Percentiles rank a stretch among this genome's conserved stretches.
These are phyloP conservation scores for Auanema sp. DNA, from an alignment of 2,888 invertebrate genomes.

Conservation along the genomic window DNA sequence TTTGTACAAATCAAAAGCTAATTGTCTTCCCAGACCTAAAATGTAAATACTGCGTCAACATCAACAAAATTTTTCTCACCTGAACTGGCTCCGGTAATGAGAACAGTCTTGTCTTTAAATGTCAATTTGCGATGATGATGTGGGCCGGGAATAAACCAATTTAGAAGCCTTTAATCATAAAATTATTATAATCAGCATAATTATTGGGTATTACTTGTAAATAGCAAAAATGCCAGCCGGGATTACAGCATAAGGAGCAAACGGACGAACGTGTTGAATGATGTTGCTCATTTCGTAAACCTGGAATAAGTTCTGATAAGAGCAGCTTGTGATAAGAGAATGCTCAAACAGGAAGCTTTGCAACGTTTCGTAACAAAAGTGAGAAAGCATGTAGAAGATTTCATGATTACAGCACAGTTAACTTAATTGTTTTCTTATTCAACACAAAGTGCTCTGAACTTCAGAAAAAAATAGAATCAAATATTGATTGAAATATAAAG, in stretches of 20 bases:
- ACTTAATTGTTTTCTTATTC: no score
- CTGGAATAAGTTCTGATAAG: no score
- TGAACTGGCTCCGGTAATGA: constrained; percentile 58
- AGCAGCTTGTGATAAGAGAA: no score
- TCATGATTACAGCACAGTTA: no score
- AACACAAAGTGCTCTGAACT: no score
- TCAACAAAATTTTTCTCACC: no score
- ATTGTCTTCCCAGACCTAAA: constrained; percentile 43
- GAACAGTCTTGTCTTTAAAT: constrained; percentile 51
- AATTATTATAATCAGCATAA: neutral
- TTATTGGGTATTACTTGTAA: neutral
- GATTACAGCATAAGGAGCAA: neutral
- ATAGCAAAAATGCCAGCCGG: neutral
- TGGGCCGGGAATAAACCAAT: constrained; percentile 49
- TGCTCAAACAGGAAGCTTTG: no score
- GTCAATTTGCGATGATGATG: constrained; percentile 44
- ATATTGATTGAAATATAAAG: no score
- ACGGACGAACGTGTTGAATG: neutral
- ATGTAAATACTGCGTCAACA: neutral
- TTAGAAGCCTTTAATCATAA: constrained; percentile 23
- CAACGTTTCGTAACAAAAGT: no score
- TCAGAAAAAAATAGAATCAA: no score
- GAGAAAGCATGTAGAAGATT: no score
- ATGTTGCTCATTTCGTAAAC: no score
- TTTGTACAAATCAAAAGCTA: constrained; percentile 53